These are phyloP conservation scores for Scolopax rusticola DNA, from an alignment of 2,797 vertebrate genomes.

Conservation along the genomic window DNA sequence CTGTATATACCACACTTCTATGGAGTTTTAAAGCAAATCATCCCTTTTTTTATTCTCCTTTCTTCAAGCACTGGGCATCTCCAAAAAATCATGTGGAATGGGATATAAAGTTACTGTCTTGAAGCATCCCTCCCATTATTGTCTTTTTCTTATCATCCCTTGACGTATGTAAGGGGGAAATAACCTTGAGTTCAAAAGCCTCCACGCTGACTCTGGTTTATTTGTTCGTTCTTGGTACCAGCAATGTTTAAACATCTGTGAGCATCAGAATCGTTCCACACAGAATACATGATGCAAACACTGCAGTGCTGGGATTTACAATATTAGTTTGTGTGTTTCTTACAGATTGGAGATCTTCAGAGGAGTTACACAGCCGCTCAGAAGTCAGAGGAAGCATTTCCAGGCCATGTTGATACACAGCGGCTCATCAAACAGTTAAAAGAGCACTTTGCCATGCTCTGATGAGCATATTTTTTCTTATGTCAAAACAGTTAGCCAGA, in stretches of 20 bases:
- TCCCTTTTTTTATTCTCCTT: background rate
- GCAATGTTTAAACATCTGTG: background rate
- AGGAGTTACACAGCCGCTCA: constrained; percentile 92
- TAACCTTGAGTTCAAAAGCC: background rate
- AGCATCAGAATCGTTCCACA: background rate
- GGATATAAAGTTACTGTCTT: background rate
- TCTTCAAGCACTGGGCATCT: background rate
- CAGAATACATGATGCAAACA: background rate
- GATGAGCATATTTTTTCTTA: constrained; percentile 49
- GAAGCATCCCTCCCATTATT: background rate
- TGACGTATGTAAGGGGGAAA: background rate
- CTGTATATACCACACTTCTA: background rate
- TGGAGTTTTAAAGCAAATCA: background rate
- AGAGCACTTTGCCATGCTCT: constrained; percentile 91
- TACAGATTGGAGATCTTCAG: constrained; percentile 95
- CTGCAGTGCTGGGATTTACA: background rate
- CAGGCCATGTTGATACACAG: constrained; percentile 93
- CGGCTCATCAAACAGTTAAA: constrained; percentile 91
- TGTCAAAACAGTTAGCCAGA: background rate
- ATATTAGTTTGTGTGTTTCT: constrained; percentile 6
- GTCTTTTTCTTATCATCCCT: background rate
- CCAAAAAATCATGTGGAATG: background rate
- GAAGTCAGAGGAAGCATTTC: constrained; percentile 91
- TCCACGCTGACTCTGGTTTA: background rate
- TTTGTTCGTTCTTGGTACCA: background rate